Base-by-base conservation (phyloP, 2,797 vertebrate genomes). In the Triplophysa yarkandensis region DNA sequence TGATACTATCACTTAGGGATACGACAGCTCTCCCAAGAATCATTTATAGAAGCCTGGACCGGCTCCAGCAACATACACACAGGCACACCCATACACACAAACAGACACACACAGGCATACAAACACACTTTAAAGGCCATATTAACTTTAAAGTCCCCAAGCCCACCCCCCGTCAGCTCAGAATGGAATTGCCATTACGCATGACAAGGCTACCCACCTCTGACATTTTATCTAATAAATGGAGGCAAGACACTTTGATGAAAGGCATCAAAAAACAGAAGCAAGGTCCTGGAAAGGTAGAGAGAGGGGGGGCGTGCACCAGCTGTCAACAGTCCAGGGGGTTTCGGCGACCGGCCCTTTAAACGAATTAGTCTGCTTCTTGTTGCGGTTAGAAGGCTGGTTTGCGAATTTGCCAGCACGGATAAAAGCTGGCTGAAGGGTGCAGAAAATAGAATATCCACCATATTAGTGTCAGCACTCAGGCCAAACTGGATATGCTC, bases 401-500 rank as follows among this genome's bases (percentile, higher is more conserved):
- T 85, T 85, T 87, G 84, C 83, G 81, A 84, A 85, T 78, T 75
- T 76, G 77, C 68, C 71, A 81, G 77, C 62, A 76, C 84, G 82
- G 82, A 72, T 77, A 83, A 69, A 80, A 78, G 81, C 80, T 83
- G 87, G 88, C 87, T 84, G 84, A 85, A 85, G 83, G 82, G 81
- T 83, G 83, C 79, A 88, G 85, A 91, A 93, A 95, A 92, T 92
- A 85, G 88, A 93, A 93, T 94, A 94, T 78, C 94, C 94, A 90
- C 92, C 91, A 95, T 93, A 94, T 93, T 93, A 93, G 91, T 91
- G 90, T 92, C 90, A 92, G 90, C 87, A 92, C 89, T 94, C 88
- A 85, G 87, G 90, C 6, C 30, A 27, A 60, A 41, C 66, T 36
- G 43, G 44, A 58, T 21, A n/a, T 23, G 28, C 23, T 30, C 23